Evolutionary conservation across 2,113 vertebrate genomes (phyloP).

Genomic region (Xerus inauris): DNA sequence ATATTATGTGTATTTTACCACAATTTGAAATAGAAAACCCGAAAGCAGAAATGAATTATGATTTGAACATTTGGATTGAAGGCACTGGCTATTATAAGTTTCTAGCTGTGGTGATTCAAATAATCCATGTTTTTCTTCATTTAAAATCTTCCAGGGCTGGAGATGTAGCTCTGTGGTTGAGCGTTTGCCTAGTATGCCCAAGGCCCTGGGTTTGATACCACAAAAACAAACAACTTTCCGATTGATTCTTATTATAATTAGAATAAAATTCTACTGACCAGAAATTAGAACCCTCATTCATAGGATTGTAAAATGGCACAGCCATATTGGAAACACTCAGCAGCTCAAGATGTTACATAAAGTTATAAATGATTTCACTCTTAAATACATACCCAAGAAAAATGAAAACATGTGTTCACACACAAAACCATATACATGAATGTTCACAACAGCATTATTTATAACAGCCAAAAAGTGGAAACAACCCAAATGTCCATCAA

Average conservation of each 20-base stretch:
- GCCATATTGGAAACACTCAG: not conserved
- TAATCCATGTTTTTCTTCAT: not conserved
- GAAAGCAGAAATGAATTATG: not conserved
- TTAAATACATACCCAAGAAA: not conserved
- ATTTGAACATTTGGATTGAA: not conserved
- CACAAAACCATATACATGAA: not conserved
- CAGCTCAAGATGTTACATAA: not conserved
- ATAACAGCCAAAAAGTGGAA: not conserved
- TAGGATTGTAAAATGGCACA: not conserved
- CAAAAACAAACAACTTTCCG: too few species aligned
- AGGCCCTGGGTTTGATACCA: too few species aligned
- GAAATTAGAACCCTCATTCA: not conserved
- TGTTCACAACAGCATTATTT: not conserved
- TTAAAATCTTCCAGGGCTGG: not conserved
- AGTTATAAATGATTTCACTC: not conserved
- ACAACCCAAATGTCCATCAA: not conserved
- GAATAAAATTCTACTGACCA: conserved; percentile 17
- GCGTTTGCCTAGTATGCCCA: too few species aligned
- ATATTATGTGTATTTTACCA: not conserved
- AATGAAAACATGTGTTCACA: not conserved
- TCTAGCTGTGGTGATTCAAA: not conserved
- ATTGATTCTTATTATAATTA: not conserved
- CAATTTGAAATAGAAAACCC: not conserved
- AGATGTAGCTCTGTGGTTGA: too few species aligned
- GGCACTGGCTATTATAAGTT: not conserved